Percentiles rank a stretch among this genome's conserved stretches.
Evolutionary conservation across 2,113 vertebrate species (phyloP).

Genomic region (Centropus bengalensis): DNA sequence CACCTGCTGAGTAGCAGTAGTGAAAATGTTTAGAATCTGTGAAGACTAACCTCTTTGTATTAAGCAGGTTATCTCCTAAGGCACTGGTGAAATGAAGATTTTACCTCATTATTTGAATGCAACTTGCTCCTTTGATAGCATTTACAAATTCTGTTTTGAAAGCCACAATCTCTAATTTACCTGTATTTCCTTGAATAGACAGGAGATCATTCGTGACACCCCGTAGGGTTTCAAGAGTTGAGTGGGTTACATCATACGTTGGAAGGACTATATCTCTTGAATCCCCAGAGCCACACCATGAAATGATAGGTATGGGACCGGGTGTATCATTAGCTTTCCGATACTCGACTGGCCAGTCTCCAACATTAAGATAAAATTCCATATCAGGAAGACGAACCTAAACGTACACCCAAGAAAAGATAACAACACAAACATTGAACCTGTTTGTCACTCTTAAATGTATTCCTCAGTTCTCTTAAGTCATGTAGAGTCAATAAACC

Average conservation of each 20-base stretch:
- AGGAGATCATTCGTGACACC: constrained; percentile 93
- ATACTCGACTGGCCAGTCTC: constrained; percentile 91
- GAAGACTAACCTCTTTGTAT: background rate
- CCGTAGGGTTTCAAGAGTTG: constrained; percentile 88
- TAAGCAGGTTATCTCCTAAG: background rate
- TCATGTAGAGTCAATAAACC: background rate
- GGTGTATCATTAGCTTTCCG: constrained; percentile 78
- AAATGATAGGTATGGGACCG: constrained; percentile 86
- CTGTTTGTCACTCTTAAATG: background rate
- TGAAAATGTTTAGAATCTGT: background rate
- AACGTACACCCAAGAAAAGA: background rate
- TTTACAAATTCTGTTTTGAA: background rate
- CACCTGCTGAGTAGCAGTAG: background rate
- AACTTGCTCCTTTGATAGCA: background rate
- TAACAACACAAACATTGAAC: background rate
- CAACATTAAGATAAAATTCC: constrained; percentile 93
- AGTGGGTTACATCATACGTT: constrained; percentile 92
- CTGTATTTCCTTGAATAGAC: constrained; percentile 93
- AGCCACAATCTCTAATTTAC: constrained; percentile 64
- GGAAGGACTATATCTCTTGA: constrained; percentile 90
- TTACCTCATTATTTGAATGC: background rate
- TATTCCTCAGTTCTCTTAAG: background rate
- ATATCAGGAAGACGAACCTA: constrained; percentile 88
- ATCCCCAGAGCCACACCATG: constrained; percentile 91
- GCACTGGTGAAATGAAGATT: background rate